These are phyloP conservation scores for Pedionomus torquatus DNA, from an alignment of 2,113 vertebrate species.

Conservation along the genomic window DNA sequence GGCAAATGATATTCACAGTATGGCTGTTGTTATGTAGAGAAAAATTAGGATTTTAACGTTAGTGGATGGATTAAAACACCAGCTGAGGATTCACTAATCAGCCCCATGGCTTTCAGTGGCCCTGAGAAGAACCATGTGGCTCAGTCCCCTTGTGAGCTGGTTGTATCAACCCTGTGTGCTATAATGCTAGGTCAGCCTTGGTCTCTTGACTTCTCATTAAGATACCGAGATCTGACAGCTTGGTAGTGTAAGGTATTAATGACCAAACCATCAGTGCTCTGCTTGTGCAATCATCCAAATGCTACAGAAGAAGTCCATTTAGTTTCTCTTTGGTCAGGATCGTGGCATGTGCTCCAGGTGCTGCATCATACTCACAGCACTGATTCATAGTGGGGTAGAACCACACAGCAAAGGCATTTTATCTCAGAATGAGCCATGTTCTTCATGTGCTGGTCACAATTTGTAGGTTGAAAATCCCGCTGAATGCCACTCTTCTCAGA, in stretches of 20 bases:
- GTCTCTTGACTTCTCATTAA: not conserved
- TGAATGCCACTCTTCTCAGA: not conserved
- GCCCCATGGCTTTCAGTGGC: not conserved
- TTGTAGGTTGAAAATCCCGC: not conserved
- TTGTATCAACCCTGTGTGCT: not conserved
- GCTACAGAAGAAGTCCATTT: not conserved
- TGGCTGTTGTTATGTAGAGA: not conserved
- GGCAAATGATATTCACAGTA: not conserved
- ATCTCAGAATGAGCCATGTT: not conserved
- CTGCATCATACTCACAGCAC: not conserved
- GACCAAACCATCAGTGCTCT: not conserved
- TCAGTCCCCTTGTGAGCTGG: not conserved
- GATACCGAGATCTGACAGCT: not conserved
- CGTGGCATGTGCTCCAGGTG: rapidly evolving
- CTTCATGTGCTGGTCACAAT: not conserved
- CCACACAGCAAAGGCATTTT: not conserved
- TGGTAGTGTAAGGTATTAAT: not conserved
- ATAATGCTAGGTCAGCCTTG: not conserved
- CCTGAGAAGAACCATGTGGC: not conserved
- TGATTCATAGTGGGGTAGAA: not conserved
- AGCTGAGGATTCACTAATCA: not conserved
- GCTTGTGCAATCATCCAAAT: not conserved
- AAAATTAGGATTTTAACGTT: not conserved
- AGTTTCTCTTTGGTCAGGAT: not conserved
- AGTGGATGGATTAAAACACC: not conserved